Evolutionary conservation across 2,113 vertebrate species (phyloP), one percentile per base, ranked within the genome.

Genomic region (Oxyura jamaicensis): DNA sequence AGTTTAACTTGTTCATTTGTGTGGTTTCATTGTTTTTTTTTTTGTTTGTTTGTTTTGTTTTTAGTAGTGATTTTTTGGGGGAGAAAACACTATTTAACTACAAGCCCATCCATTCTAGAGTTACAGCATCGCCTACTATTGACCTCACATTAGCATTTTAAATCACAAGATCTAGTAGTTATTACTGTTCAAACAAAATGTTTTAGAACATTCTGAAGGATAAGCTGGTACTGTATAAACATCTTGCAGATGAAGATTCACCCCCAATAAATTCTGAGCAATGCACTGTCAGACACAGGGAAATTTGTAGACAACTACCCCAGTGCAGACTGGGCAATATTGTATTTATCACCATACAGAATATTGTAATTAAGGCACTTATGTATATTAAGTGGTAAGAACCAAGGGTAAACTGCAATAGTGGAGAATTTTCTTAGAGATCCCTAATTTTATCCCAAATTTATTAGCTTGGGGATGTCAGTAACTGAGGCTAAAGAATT

Each of bases 1-100:
- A 88, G 18, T 71, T 89, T 74, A 91, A 23, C 31, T 82, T 82
- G 71, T 81, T 89, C 66, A 63, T 50, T 96, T 86, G 69, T 67
- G n/a, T 36, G 36, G 29, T 67, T 42, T 42, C 44, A 46, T 11
- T 28, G 0, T 1, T 33, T 86, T 81, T 33, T 86, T 81, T 39
- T 59, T 82, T 69, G 20, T 46, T 63, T 50, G 50, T 50, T 25
- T 50, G 50, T 52, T 52, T 52, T 52, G 22, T 26, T 52, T 52
- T 26, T 13, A 26, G 50, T 52, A 82, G 23, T 19, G 72, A 92
- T 86, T 80, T 90, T 90, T 86, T 88, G 62, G 41, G 66, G 41
- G 13, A 60, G 46, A 71, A 91, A 60, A 12, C 17, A 56, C 41
- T 71, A 78, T 83, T 69, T 71, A 66, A 58, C 66, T 91, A 67